Evolutionary conservation across 2,113 vertebrate species (phyloP).

Genomic region (Galemys pyrenaicus): DNA sequence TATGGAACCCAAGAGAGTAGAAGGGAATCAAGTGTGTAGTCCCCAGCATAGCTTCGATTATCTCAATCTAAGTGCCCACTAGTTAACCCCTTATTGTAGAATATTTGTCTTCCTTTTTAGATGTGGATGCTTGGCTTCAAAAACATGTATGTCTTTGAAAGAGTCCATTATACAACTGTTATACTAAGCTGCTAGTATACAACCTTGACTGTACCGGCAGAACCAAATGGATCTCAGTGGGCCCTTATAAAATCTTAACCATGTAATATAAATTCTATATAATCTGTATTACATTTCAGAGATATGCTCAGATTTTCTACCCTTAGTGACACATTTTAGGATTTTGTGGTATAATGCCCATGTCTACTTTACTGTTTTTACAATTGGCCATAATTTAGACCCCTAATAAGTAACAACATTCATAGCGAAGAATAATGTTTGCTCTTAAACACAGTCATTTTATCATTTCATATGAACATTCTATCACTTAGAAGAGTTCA

Average conservation of each 20-base stretch:
- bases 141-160: background rate
- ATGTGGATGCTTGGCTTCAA: background rate
- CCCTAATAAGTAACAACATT: background rate
- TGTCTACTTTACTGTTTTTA: conserved; percentile 1
- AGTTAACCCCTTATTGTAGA: background rate
- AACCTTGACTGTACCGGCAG: background rate
- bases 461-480: background rate
- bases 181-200: too few relatives aligned
- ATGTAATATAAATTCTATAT: background rate
- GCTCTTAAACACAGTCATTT: background rate
- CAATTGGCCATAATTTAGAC: background rate
- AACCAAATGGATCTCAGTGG: background rate
- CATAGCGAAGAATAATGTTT: background rate
- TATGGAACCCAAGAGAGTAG: background rate
- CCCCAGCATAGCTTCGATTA: background rate
- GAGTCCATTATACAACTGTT: background rate
- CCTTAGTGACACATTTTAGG: background rate
- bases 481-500: background rate
- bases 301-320: background rate
- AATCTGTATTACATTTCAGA: background rate
- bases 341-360: background rate
- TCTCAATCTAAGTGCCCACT: background rate
- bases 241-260: background rate
- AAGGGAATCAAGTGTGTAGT: background rate
- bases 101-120: background rate